These are phyloP conservation scores for Emmelina monodactyla DNA, from an alignment of 2,888 invertebrate genomes.

Conservation along the genomic window DNA sequence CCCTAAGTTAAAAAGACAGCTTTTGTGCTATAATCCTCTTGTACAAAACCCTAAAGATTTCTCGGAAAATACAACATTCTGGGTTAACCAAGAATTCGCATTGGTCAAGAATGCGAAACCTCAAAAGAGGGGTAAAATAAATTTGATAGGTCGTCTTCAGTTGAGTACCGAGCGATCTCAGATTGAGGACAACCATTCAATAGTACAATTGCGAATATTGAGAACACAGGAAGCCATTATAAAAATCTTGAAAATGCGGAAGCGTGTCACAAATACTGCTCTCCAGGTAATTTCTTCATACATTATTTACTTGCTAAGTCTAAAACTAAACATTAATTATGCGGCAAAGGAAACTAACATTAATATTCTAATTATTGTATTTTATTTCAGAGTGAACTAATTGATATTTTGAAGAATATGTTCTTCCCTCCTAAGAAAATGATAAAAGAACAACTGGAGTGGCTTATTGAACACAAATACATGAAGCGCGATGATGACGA, in stretches of 20 bases:
- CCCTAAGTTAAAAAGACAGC: conserved; percentile 94
- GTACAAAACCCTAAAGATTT: conserved; percentile 94
- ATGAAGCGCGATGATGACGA: conserved; percentile 96
- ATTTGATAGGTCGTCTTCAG: conserved; percentile 94
- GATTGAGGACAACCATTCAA: conserved; percentile 98
- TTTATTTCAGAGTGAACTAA: conserved; percentile 80
- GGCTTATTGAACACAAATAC: conserved; percentile 99
- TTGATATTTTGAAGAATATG: conserved; percentile 99
- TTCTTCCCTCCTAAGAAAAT: conserved; percentile 98
- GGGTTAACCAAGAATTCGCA: conserved; percentile 97
- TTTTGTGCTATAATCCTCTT: conserved; percentile 81
- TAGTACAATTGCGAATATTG: conserved; percentile 94
- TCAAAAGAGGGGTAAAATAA: conserved; percentile 94
- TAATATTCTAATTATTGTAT: conserved; percentile 5
- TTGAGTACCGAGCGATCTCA: conserved; percentile 94
- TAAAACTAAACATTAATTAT: neutral
- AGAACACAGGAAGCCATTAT: conserved; percentile 97
- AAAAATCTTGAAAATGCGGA: conserved; percentile 98
- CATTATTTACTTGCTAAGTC: neutral
- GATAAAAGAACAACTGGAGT: conserved; percentile 99
- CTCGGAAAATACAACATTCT: conserved; percentile 89
- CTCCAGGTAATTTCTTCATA: conserved; percentile 71
- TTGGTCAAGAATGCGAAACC: conserved; percentile 93
- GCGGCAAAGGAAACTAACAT: neutral
- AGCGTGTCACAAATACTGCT: conserved; percentile 91